These are phyloP conservation scores for Muricea muricata DNA, from an alignment of 92 coral and sea anemone genomes.

Conservation along the genomic window DNA sequence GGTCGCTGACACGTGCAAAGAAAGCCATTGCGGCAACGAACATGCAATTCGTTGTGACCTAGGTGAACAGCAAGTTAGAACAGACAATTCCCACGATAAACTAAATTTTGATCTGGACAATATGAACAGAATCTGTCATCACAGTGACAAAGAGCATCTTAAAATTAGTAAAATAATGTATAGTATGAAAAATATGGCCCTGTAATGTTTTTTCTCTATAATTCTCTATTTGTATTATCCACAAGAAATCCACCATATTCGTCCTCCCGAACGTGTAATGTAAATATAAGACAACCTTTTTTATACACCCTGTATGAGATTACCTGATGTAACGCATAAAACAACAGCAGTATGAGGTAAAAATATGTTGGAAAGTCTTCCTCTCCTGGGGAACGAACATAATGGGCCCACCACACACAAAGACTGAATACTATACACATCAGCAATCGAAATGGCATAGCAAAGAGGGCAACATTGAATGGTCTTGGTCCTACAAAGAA, in stretches of 20 bases:
- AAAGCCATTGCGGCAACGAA: constrained; percentile 93
- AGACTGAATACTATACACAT: constrained; percentile 78
- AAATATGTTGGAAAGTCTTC: constrained; percentile 80
- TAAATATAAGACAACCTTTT: too few relatives aligned
- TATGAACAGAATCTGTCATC: too few relatives aligned
- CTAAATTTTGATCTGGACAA: too few relatives aligned
- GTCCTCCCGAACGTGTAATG: too few relatives aligned
- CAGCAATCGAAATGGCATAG: constrained; percentile 79
- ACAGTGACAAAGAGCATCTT: too few relatives aligned
- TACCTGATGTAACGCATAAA: constrained; percentile 95
- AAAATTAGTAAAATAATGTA: too few relatives aligned
- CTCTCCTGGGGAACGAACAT: constrained; percentile 80
- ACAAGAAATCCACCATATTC: too few relatives aligned
- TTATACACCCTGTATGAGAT: too few relatives aligned
- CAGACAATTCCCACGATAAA: too few relatives aligned
- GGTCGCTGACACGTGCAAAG: constrained; percentile 92
- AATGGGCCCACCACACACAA: constrained; percentile 94
- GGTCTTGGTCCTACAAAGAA: constrained; percentile 77
- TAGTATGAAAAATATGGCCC: too few relatives aligned
- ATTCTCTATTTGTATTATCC: too few relatives aligned
- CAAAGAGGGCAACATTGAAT: constrained; percentile 75
- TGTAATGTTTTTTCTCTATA: too few relatives aligned
- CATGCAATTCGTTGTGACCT: constrained; percentile 89
- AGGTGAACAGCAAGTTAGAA: background rate
- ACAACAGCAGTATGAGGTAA: constrained; percentile 70